Conservation (phyloP, 2,113 vertebrate species). For the Notothenia rossii region DNA sequence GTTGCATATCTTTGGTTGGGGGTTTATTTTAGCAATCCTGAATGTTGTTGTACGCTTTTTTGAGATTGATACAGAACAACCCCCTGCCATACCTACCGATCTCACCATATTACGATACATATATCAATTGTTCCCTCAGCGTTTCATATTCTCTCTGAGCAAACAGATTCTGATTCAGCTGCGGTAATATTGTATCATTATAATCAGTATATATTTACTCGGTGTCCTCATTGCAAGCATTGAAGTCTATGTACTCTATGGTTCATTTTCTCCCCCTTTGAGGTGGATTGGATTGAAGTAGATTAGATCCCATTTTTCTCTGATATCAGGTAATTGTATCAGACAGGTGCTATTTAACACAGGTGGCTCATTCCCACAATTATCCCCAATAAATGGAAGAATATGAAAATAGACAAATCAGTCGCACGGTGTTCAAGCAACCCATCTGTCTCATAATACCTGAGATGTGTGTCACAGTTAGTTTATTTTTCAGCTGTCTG, state of each 20-base stretch:
- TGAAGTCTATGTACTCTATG: conserved; percentile 16
- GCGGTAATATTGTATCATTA: neutral
- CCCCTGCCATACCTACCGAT: neutral
- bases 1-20: neutral
- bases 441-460: neutral
- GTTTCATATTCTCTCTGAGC: neutral
- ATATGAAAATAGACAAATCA: conserved; percentile 24
- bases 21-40: neutral
- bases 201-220: conserved; percentile 51
- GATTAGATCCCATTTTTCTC: conserved; percentile 49
- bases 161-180: conserved; percentile 47
- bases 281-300: conserved; percentile 37
- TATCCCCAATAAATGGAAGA: conserved; percentile 36
- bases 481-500: conserved; percentile 11
- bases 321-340: conserved; percentile 57
- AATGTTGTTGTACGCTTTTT: neutral
- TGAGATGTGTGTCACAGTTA: neutral
- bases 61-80: neutral
- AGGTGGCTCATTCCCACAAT: conserved; percentile 28
- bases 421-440: conserved; percentile 18
- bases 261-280: conserved; percentile 26
- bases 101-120: neutral
- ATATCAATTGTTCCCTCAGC: neutral
- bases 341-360: conserved; percentile 47
- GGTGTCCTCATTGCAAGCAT: conserved; percentile 42